Base-by-base conservation (phyloP, 2,797 vertebrate species). In the Brotula barbata region DNA sequence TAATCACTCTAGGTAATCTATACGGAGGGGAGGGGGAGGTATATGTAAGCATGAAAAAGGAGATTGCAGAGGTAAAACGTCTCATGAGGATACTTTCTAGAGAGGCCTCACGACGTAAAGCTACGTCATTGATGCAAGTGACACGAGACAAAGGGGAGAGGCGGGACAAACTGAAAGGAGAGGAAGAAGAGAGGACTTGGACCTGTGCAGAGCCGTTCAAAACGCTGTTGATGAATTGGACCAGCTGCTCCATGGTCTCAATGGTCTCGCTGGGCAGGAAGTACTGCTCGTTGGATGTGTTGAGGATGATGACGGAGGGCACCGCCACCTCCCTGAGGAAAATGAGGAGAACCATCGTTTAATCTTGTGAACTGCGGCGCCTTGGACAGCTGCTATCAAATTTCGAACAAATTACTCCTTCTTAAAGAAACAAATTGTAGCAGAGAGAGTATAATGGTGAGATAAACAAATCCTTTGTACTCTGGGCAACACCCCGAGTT, bases 211-310 rank as follows among this genome's bases (percentile, higher is more conserved):
- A 94, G 67, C 97, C 97, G 62, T 97, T 96, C 89, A 98, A 70
- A 73, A 99, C 93, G 13, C 90, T 80, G 79, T 81, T 93, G 88
- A 99, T 96, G 88, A 99, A 98, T 45, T 89, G 90, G 75, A 97
- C 93, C 90, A 99, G 91, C 83, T 98, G 94, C 84, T 97, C 92
- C 56, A 90, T 85, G 74, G 65, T 93, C 59, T 91, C 86, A 12
- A 94, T 87, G 20, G 91, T 85, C 78, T 92, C 92, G 7, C 87
- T 77, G 60, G 96, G 93, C 67, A 98, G 82, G 83, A 97, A 99
- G 92, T 98, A 99, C 68, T 98, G 95, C 71, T 99, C 96, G 58
- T 96, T 99, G 71, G 96, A 98, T 39, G 97, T 98, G 83, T 99
- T 99, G 83, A 98, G 85, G 65, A 98, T 93, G 83, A 98, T 93